phyloP scores from a whole-genome alignment of 2,797 vertebrate genomes.

The Propithecus deckenii region DNA sequence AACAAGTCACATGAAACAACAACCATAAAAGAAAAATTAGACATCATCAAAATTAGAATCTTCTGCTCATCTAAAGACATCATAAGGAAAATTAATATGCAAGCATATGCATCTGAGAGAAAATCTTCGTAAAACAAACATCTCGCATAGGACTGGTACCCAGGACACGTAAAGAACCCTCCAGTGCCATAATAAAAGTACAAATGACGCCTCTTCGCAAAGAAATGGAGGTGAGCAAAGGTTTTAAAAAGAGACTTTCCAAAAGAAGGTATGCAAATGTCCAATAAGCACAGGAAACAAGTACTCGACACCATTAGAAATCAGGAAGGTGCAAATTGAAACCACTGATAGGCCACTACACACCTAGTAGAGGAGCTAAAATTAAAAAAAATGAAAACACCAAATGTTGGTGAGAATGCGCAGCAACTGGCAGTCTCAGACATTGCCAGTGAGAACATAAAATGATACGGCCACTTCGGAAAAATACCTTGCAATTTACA shows the following conservation, averaged over 20 bases:
- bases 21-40: not conserved
- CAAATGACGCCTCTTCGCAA: not conserved
- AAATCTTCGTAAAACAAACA: not conserved
- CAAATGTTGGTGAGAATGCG: not conserved
- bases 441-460: not conserved
- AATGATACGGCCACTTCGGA: not conserved
- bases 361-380: not conserved
- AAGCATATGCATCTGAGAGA: not conserved
- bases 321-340: not conserved
- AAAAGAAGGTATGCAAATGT: not conserved
- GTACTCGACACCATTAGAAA: not conserved
- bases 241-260: not conserved
- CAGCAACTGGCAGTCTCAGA: not conserved
- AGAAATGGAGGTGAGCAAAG: not conserved
- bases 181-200: not conserved
- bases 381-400: not conserved
- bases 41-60: slow-evolving; percentile 28
- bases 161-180: not conserved
- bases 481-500: not conserved
- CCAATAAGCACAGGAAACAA: not conserved
- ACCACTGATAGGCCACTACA: not conserved
- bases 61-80: not conserved
- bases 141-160: not conserved
- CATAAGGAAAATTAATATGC: not conserved
- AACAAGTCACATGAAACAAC: not conserved